Evolutionary conservation across 23 tunicate genomes (phyloP), one percentile per base, ranked within the genome.

Genomic region (Trididemnum nubilum): DNA sequence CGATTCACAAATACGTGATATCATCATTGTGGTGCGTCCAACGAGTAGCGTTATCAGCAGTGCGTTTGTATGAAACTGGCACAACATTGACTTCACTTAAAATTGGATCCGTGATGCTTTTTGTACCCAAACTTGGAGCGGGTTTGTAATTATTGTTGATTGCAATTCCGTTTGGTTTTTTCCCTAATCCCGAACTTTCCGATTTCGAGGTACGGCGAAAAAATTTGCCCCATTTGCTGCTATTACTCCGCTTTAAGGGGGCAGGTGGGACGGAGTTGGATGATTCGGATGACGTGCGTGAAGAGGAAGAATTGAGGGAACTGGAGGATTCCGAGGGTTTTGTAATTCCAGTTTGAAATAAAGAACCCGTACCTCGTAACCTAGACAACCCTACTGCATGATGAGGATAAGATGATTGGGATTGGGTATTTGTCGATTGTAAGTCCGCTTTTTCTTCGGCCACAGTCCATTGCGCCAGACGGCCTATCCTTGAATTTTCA

Each of bases 11-110:
- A 50, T 80, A 90, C 83, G 96, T 90, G 72, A 90, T 78, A 72
- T 90, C 96, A 73, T 90, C 96, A 58, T 89, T 88, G 31, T 66
- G 71, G 51, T 83, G 94, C 1, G 85, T 82, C 93, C 93, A 88
- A 27, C 75, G 63, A 33, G 70, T 76, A 25, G 88, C 65, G 52
- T 49, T 64, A 31, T 59, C 38, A 2, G 88, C 23, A 36, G 85
- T 50, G n/a, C 64, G 73, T 49, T 83, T 79, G 69, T 83, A 83
- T 9, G 94, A 83, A 36, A 82, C 79, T 0, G 83, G 35, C n/a
- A 83, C 64, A 51, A 88, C 81, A 50, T 74, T 61, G 30, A 64
- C 28, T 36, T 66, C 70, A 7, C 38, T 32, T 67, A 33, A 31
- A 67, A 67, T 38, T 7, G 74, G 74, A 31, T 31, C 38, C 7